Evolutionary conservation across 2,888 invertebrate genomes (phyloP).

Genomic region (Campoletis raptor): DNA sequence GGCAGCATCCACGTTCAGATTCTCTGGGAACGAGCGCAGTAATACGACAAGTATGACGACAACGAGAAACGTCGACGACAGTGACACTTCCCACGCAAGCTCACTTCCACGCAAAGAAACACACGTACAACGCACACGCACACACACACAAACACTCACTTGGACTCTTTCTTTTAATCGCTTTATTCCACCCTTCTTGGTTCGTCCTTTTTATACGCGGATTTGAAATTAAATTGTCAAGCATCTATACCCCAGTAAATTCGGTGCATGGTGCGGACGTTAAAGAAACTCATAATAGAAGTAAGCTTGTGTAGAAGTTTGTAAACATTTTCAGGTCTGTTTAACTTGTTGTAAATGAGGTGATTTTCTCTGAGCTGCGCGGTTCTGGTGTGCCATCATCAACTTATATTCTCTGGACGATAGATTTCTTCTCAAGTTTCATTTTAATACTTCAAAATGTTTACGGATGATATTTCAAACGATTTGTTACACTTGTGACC

Average conservation of each 20-base stretch:
- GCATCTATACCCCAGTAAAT: neutral
- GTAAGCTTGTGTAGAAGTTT: neutral
- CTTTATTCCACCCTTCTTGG: neutral
- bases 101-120: neutral
- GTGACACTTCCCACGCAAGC: constrained; percentile 27
- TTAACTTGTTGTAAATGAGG: neutral
- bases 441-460: neutral
- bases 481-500: neutral
- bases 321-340: neutral
- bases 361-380: neutral
- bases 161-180: constrained; percentile 32
- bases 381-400: neutral
- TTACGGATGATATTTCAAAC: neutral
- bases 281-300: constrained; percentile 1
- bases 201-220: neutral
- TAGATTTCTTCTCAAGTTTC: neutral
- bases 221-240: neutral
- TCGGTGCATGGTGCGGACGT: neutral
- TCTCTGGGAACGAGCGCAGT: constrained; percentile 18
- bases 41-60: constrained; percentile 40
- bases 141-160: neutral
- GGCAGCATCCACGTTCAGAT: constrained; percentile 48
- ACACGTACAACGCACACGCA: neutral
- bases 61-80: constrained; percentile 44
- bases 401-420: neutral